Percentiles rank a stretch among this genome's conserved stretches.
Evolutionary conservation across 2,888 invertebrate genomes (phyloP).

Genomic region (Acleris holmiana): DNA sequence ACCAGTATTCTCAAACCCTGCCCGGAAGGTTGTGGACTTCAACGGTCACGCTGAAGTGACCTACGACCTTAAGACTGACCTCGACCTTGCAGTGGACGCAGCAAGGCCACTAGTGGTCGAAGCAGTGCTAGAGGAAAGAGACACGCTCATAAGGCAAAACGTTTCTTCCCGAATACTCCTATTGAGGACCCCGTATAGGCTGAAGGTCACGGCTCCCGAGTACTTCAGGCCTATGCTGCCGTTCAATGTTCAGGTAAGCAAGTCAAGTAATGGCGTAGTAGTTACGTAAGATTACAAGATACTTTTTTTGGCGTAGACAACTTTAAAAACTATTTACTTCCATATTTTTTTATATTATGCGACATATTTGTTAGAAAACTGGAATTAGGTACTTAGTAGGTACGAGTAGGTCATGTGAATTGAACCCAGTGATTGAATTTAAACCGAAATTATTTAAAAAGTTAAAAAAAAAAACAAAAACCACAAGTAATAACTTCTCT

Average conservation of each 20-base stretch:
- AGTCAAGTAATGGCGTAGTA: not conserved
- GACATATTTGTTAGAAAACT: too few species aligned
- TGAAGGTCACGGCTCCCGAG: constrained; percentile 93
- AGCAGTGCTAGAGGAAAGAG: constrained; percentile 94
- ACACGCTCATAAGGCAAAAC: constrained; percentile 93
- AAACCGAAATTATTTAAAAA: too few species aligned
- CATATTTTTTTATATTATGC: too few species aligned
- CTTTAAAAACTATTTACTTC: too few species aligned
- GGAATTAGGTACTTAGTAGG: too few species aligned
- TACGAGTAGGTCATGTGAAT: too few species aligned
- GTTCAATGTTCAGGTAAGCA: constrained; percentile 89
- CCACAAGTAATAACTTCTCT: not conserved
- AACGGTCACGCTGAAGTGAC: constrained; percentile 88
- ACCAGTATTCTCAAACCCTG: constrained; percentile 89
- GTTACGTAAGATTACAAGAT: not conserved
- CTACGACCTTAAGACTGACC: constrained; percentile 90
- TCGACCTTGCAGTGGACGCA: constrained; percentile 90
- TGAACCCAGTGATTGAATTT: too few species aligned
- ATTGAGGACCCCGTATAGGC: constrained; percentile 77
- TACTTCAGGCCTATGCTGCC: constrained; percentile 95
- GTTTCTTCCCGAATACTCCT: constrained; percentile 87
- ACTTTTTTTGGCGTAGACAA: too few species aligned
- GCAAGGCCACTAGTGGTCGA: constrained; percentile 93
- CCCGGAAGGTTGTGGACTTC: constrained; percentile 88
- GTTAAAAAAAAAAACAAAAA: too few species aligned